Conservation (phyloP, 2,797 vertebrate species). For the Sylvilagus floridanus region DNA sequence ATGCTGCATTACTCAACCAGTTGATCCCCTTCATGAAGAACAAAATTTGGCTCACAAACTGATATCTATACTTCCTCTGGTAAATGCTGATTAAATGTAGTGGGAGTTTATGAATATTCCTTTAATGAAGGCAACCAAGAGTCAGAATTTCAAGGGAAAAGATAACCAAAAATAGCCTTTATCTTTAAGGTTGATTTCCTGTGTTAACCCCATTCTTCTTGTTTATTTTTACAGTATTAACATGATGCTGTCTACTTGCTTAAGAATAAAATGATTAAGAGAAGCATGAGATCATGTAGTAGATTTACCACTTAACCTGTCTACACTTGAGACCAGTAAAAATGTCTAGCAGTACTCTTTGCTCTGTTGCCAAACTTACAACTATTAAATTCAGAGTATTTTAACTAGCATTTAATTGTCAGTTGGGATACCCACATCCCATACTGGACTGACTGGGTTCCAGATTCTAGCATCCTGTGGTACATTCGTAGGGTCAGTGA, state of each 20-base stretch:
- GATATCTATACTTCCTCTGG: not conserved
- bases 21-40: not conserved
- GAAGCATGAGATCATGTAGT: not conserved
- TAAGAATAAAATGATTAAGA: not conserved
- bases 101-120: not conserved
- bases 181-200: not conserved
- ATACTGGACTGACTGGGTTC: too few relatives aligned
- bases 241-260: not conserved
- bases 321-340: not conserved
- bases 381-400: not conserved
- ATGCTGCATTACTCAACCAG: not conserved
- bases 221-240: not conserved
- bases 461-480: too few relatives aligned
- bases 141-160: not conserved
- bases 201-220: not conserved
- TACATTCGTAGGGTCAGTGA: too few relatives aligned
- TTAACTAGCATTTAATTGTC: too few relatives aligned
- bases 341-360: not conserved
- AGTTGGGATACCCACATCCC: too few relatives aligned
- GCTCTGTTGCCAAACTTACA: not conserved
- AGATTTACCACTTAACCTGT: not conserved
- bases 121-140: not conserved
- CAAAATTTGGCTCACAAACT: not conserved
- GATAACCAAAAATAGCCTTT: not conserved
- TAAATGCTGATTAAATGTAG: not conserved